Percentiles rank a stretch among this genome's conserved stretches.
phyloP scores from a whole-genome alignment of 2,113 vertebrate genomes.

The Daubentonia madagascariensis region DNA sequence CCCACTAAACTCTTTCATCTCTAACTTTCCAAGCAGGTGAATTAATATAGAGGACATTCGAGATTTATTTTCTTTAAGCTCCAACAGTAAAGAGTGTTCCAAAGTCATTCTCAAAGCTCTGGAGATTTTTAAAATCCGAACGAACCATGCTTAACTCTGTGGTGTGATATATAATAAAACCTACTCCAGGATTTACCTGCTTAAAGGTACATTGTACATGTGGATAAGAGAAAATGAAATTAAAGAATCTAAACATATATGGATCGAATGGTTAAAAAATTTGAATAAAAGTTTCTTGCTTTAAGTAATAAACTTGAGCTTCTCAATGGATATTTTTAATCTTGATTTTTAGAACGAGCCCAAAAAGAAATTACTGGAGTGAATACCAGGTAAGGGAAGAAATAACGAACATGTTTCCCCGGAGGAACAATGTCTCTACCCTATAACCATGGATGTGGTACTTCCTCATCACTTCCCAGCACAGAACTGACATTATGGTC shows the following conservation, averaged over 20 bases:
- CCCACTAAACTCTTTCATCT: constrained; percentile 43
- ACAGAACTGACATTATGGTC: rapidly evolving
- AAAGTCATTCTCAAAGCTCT: constrained; percentile 58
- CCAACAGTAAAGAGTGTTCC: constrained; percentile 17
- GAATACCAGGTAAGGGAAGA: background rate
- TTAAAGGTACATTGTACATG: background rate
- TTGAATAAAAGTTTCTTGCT: background rate
- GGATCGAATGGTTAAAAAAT: background rate
- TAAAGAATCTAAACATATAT: background rate
- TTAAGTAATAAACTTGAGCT: constrained; percentile 23
- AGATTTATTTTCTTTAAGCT: constrained; percentile 63
- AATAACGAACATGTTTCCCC: background rate
- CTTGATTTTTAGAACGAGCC: constrained; percentile 14
- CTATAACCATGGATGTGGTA: background rate
- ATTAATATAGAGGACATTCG: background rate
- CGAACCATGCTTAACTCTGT: constrained; percentile 47
- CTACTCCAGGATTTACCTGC: constrained; percentile 10
- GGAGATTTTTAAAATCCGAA: constrained; percentile 59
- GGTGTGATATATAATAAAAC: constrained; percentile 55
- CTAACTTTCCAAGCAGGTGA: constrained; percentile 59
- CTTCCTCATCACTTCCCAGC: background rate
- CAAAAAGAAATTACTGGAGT: background rate
- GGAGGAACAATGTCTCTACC: background rate
- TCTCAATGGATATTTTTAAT: background rate
- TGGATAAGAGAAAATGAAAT: constrained; percentile 50